Evolutionary conservation across 1,140 invertebrate genomes (phyloP).

Genomic region (Myzus persicae): DNA sequence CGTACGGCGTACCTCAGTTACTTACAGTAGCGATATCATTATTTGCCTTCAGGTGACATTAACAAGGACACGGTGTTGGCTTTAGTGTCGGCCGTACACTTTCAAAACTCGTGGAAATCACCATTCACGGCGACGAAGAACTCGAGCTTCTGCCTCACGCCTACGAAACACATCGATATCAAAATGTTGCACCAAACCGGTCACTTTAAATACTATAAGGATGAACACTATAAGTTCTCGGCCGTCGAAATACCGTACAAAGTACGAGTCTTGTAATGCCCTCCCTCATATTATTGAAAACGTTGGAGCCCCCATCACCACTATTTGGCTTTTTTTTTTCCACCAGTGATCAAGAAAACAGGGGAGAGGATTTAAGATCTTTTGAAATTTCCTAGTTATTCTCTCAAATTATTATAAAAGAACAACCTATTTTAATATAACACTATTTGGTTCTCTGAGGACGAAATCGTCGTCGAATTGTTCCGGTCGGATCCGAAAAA

Average conservation of each 20-base stretch:
- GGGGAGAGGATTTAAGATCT: too few species aligned
- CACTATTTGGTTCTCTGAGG: too few species aligned
- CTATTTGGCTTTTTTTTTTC: too few species aligned
- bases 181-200: background rate
- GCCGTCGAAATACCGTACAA: slow-evolving; percentile 12
- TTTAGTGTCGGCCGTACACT: slow-evolving; percentile 35
- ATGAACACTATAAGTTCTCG: background rate
- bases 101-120: background rate
- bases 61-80: background rate
- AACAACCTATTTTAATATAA: too few species aligned
- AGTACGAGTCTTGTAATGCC: background rate
- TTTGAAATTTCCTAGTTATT: too few species aligned
- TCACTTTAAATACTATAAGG: background rate
- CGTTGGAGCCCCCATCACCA: too few species aligned
- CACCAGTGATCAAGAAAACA: too few species aligned
- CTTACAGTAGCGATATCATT: background rate
- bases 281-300: background rate
- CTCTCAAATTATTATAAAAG: too few species aligned
- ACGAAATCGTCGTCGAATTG: too few species aligned
- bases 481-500: too few species aligned
- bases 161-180: background rate
- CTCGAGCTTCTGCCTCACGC: background rate
- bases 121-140: background rate
- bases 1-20: too few species aligned
- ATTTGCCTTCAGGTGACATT: background rate